A percentile compares a stretch with the other conserved stretches of the same genome.
These are phyloP conservation scores for Drosophila punjabiensis DNA, from an alignment of 1,140 invertebrate species.

Conservation along the genomic window DNA sequence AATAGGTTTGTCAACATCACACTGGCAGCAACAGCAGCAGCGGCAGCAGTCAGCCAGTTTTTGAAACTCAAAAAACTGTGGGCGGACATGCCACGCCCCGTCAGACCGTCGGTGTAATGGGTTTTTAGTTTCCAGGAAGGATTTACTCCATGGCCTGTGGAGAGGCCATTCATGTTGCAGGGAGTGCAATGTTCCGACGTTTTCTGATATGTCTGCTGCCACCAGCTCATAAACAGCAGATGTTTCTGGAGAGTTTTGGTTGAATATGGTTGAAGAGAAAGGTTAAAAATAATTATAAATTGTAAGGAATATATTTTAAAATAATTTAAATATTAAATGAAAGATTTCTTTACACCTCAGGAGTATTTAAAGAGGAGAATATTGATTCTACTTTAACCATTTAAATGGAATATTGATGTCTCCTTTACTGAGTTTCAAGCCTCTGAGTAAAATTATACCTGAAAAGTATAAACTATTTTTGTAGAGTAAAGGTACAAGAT, in stretches of 20 bases:
- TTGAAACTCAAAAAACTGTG: slow-evolving; percentile 60
- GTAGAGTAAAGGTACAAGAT: no score
- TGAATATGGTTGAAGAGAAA: background rate
- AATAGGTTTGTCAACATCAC: slow-evolving; percentile 69
- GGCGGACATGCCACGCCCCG: slow-evolving; percentile 59
- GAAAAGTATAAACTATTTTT: no score
- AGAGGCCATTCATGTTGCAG: slow-evolving; percentile 5
- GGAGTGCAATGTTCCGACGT: slow-evolving; percentile 14
- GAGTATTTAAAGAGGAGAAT: rapidly evolving
- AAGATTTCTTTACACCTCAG: rapidly evolving
- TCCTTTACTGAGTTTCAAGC: no score
- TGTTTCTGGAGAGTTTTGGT: background rate
- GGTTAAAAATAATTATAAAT: background rate
- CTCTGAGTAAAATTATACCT: no score
- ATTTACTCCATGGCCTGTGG: slow-evolving; percentile 20
- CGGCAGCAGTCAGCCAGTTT: slow-evolving; percentile 24
- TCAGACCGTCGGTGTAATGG: slow-evolving; percentile 13
- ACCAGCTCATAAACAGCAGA: background rate
- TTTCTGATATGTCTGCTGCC: background rate
- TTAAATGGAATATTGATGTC: no score
- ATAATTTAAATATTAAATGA: background rate
- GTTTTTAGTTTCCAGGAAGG: slow-evolving; percentile 52
- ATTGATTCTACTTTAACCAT: no score
- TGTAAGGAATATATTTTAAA: background rate
- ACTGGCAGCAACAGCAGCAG: background rate